Percentiles rank a stretch among this genome's conserved stretches.
Conservation (phyloP, 2,797 vertebrate species). For the Rousettus madagascariensis region DNA sequence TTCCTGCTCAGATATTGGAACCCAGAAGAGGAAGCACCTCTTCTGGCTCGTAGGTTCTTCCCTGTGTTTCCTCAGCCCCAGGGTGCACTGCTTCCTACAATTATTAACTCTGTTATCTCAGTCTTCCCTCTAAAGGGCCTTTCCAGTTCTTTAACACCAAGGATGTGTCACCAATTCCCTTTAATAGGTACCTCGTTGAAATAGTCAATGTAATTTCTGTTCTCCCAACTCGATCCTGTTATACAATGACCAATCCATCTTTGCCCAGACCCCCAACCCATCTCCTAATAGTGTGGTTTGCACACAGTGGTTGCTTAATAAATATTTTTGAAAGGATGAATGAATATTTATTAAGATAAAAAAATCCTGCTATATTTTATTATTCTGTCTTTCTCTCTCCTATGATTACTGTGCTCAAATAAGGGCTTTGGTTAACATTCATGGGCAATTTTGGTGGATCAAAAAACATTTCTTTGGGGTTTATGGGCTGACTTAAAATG, state of each 20-base stretch:
- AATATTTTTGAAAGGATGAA: conserved; percentile 29
- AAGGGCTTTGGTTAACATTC: conserved; percentile 10
- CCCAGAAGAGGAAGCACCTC: neutral
- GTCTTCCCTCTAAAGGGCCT: neutral
- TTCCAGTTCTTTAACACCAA: neutral
- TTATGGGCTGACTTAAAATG: neutral
- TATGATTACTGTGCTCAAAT: neutral
- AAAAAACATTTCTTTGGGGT: neutral
- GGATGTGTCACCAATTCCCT: neutral
- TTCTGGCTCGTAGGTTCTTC: neutral
- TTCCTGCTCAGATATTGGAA: neutral
- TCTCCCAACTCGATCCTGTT: neutral
- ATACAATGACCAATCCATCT: neutral
- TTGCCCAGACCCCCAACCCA: neutral
- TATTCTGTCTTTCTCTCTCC: neutral
- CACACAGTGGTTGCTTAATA: neutral
- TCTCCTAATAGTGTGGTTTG: neutral
- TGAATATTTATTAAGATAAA: conserved; percentile 24
- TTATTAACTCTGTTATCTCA: neutral
- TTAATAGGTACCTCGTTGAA: neutral
- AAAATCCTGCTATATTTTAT: neutral
- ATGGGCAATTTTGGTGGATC: neutral
- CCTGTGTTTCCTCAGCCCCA: neutral
- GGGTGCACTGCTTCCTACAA: neutral
- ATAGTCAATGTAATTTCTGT: neutral